A percentile compares a stretch with the other conserved stretches of the same genome.
Evolutionary conservation across 2,113 vertebrate species (phyloP).

Genomic region (Cyprinodon tularosa): DNA sequence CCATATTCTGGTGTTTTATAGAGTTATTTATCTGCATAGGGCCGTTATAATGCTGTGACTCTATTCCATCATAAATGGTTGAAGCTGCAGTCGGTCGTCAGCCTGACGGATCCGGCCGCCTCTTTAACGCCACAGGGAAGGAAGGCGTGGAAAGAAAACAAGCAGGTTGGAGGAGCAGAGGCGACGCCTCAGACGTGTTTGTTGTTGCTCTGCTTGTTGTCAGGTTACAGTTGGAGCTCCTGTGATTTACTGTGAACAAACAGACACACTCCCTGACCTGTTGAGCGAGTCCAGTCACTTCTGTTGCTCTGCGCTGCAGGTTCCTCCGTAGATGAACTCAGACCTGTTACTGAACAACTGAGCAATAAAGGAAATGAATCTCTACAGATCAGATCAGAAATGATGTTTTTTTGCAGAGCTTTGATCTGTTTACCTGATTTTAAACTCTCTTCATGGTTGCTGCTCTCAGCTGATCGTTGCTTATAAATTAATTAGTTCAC

Average conservation of each 20-base stretch:
- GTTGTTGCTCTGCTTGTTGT: neutral
- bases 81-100: too few species aligned
- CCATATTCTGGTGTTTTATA: too few species aligned
- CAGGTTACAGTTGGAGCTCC: neutral
- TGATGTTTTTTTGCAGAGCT: neutral
- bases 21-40: too few species aligned
- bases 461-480: neutral
- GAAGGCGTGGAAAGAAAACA: neutral
- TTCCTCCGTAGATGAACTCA: too few species aligned
- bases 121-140: slow-evolving; percentile 4
- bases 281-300: slow-evolving; percentile 32
- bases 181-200: neutral
- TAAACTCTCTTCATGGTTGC: neutral
- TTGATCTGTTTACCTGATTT: neutral
- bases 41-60: too few species aligned
- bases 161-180: slow-evolving; percentile 8
- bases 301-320: neutral
- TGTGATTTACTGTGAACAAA: neutral
- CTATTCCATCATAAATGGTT: too few species aligned
- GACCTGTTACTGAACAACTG: neutral
- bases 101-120: too few species aligned
- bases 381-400: too few species aligned
- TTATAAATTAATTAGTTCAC: neutral
- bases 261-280: slow-evolving; percentile 24
- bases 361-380: neutral